Percentiles rank a stretch among this genome's conserved stretches.
Conservation (phyloP, 2,113 vertebrate species). For the Myrmecobius fasciatus region DNA sequence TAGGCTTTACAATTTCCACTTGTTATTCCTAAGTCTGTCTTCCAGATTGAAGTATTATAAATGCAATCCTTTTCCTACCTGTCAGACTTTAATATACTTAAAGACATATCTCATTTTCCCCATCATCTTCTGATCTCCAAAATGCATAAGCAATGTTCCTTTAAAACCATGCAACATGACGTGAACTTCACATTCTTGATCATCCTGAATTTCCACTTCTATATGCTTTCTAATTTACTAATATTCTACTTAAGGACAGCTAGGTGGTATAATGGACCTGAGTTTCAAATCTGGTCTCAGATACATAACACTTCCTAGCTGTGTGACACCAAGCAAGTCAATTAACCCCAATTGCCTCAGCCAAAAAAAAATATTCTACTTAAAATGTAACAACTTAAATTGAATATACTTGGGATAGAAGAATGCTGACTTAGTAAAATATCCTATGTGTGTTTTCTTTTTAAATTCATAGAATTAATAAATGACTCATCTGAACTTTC, state of each 20-base stretch:
- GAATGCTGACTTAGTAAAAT: background rate
- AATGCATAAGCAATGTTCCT: background rate
- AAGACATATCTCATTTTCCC: background rate
- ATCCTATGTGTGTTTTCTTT: constrained; percentile 64
- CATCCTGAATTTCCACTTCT: background rate
- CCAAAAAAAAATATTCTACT: too few species aligned
- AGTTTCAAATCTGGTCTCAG: too few species aligned
- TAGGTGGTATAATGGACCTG: too few species aligned
- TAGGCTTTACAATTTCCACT: background rate
- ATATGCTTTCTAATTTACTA: background rate
- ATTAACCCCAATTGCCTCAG: too few species aligned
- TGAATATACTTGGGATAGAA: background rate
- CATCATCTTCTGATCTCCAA: background rate
- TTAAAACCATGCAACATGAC: background rate
- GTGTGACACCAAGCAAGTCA: too few species aligned
- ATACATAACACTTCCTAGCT: too few species aligned
- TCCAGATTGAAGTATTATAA: background rate
- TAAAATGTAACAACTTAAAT: background rate
- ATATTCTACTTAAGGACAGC: background rate
- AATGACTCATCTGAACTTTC: constrained; percentile 69
- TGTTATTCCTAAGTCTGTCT: background rate
- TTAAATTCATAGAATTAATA: constrained; percentile 76
- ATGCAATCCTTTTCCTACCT: background rate
- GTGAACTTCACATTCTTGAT: background rate
- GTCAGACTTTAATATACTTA: background rate